These are phyloP conservation scores for Seira musarum DNA, from an alignment of 2,888 invertebrate genomes.

Conservation along the genomic window DNA sequence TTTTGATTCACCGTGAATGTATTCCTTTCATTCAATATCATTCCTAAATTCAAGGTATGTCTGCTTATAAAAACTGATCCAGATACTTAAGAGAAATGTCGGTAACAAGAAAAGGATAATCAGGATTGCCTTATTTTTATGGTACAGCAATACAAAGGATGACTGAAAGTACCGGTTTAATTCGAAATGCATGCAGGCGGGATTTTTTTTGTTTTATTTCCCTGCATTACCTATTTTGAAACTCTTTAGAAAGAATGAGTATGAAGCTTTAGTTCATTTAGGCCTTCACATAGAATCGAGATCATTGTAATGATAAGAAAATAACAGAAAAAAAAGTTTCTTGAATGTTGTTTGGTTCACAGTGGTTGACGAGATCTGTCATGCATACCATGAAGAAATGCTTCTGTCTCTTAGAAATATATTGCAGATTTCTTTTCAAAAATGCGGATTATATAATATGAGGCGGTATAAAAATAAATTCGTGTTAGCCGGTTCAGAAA, in stretches of 20 bases:
- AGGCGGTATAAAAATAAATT: no score
- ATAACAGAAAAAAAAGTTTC: background rate
- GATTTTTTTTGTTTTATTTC: constrained; percentile 32
- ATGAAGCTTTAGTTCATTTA: no score
- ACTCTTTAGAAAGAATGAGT: no score
- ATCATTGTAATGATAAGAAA: constrained; percentile 24
- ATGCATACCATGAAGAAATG: constrained; percentile 4
- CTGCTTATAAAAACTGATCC: constrained; percentile 32
- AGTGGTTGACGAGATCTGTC: background rate
- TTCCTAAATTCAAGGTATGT: constrained; percentile 4
- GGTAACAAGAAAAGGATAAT: constrained; percentile 35
- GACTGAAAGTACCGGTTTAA: constrained; percentile 54
- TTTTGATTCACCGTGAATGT: constrained; percentile 29
- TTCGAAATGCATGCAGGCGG: constrained; percentile 41
- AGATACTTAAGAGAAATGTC: constrained; percentile 27
- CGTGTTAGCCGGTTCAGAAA: no score
- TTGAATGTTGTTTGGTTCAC: background rate
- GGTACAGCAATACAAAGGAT: constrained; percentile 23
- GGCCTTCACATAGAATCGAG: constrained; percentile 46
- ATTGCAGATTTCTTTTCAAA: no score
- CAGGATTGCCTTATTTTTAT: constrained; percentile 30
- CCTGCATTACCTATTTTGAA: background rate
- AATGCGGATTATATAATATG: no score
- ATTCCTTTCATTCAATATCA: constrained; percentile 50
- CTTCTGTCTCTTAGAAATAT: no score